Base-by-base conservation (phyloP, 2,888 invertebrate genomes). In the Noctua comes region DNA sequence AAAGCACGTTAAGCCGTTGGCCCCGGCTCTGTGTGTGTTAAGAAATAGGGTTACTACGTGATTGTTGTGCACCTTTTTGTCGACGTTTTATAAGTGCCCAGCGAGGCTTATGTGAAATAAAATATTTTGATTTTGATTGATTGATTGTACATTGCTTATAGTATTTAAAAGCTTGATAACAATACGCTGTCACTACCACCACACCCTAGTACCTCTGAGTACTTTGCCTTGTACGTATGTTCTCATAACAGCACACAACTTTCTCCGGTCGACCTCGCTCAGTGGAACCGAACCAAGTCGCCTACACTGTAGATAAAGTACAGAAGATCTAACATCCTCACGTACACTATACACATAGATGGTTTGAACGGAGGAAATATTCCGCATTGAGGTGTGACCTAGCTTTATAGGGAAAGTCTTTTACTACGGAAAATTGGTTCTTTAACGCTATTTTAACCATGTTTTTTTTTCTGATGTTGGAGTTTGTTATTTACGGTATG, bases 251-350 rank as follows among this genome's bases (percentile, higher is more conserved):
- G 54, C 81, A 66, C 81, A 68, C 79, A 88, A 88, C 88, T 88
- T 88, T 88, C 88, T 88, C 88, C 68, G 68, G 43, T 46, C 81
- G 89, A 86, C 88, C 88, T 88, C 88, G 86, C 76, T 77, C 80
- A 83, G 71, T 80, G 81, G 77, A 77, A 80, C 81, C 57, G n/a
- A 83, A 83, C 70, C 72, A 64, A 79, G 77, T 76, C 68, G 71
- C 65, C 36, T 76, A 13, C 66, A 70, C 66, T n/a, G 13, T 46
- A 36, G 1, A 18, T 43, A 18, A 43, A 36, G 5, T 27, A 36
- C n/a, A 73, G 57, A 75, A 84, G 66, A 72, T 51, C 59, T 54
- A 59, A 77, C 10, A 62, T 77, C 48, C 13, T 69, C 59, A 59
- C 10, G 5, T 57, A 62, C 31, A 31, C 31, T 62, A 10, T 64